Percentiles rank a stretch among this genome's conserved stretches.
These are phyloP conservation scores for Oostethus manadensis DNA, from an alignment of 2,113 vertebrate genomes.

Conservation along the genomic window DNA sequence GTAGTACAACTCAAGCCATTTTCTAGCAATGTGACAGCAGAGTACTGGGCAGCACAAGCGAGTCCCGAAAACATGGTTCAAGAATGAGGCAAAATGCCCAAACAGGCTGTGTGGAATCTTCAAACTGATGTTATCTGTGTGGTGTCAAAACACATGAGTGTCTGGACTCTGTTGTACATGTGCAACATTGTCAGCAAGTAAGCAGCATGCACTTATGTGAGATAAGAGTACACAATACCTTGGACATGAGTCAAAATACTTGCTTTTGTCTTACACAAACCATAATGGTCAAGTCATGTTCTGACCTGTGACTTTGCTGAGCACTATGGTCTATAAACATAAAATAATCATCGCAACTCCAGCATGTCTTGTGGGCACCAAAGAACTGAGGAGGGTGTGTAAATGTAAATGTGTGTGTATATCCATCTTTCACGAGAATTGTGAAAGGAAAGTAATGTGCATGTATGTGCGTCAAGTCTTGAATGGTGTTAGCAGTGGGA, in stretches of 20 bases:
- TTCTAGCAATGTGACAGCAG: constrained; percentile 15
- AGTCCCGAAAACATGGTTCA: constrained; percentile 22
- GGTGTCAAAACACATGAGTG: background rate
- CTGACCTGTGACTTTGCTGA: constrained; percentile 39
- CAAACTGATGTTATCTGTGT: background rate
- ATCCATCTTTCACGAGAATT: constrained; percentile 27
- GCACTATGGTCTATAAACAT: constrained; percentile 51
- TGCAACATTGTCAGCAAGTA: constrained; percentile 44
- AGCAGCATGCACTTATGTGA: constrained; percentile 54
- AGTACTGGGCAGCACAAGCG: background rate
- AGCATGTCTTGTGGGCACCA: constrained; percentile 51
- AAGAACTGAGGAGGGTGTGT: constrained; percentile 38
- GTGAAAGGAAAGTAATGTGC: constrained; percentile 39
- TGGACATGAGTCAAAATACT: constrained; percentile 57
- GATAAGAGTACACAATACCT: constrained; percentile 54
- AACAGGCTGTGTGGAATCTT: constrained; percentile 5
- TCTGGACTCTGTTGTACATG: constrained; percentile 32
- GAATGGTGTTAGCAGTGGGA: constrained; percentile 49
- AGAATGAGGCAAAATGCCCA: constrained; percentile 5
- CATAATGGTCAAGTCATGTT: constrained; percentile 23
- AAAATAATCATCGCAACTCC: constrained; percentile 45
- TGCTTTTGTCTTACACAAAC: constrained; percentile 45
- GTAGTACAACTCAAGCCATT: constrained; percentile 17
- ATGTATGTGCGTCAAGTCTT: constrained; percentile 48
- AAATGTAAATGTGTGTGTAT: constrained; percentile 23